Conservation (phyloP, 2,888 invertebrate species). For the Omphaloscelis lunosa region DNA sequence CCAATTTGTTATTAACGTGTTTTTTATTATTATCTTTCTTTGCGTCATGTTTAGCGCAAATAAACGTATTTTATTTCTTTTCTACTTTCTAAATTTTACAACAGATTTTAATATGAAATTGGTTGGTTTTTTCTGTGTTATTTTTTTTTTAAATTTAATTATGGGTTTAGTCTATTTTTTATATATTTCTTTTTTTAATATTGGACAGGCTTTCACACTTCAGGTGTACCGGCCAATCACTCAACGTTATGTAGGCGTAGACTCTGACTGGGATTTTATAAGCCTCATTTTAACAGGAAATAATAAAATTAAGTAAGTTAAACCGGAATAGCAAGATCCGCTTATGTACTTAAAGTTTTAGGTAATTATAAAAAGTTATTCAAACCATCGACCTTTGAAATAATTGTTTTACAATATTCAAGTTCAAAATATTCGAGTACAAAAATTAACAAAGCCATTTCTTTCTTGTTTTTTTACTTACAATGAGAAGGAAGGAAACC, state of each 20-base stretch:
- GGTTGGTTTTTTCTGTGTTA: too few relatives aligned
- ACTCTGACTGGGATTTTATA: neutral
- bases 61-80: too few relatives aligned
- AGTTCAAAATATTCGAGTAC: neutral
- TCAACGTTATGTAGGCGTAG: neutral
- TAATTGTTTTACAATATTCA: conserved; percentile 13
- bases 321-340: conserved; percentile 8
- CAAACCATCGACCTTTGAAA: conserved; percentile 12
- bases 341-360: conserved; percentile 27
- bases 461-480: conserved; percentile 3
- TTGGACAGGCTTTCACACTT: too few relatives aligned
- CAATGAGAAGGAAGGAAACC: too few relatives aligned
- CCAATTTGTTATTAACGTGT: too few relatives aligned
- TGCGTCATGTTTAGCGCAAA: too few relatives aligned
- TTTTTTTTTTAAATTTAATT: too few relatives aligned
- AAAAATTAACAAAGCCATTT: neutral
- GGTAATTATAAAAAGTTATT: conserved; percentile 31
- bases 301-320: conserved; percentile 12
- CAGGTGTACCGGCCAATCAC: neutral
- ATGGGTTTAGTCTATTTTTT: too few relatives aligned
- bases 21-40: too few relatives aligned
- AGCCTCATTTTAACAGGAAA: conserved; percentile 17
- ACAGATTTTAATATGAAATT: too few relatives aligned
- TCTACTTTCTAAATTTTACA: too few relatives aligned
- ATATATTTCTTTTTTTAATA: too few relatives aligned